These are phyloP conservation scores for Podabrus alpinus DNA, from an alignment of 2,888 invertebrate genomes.

Conservation along the genomic window DNA sequence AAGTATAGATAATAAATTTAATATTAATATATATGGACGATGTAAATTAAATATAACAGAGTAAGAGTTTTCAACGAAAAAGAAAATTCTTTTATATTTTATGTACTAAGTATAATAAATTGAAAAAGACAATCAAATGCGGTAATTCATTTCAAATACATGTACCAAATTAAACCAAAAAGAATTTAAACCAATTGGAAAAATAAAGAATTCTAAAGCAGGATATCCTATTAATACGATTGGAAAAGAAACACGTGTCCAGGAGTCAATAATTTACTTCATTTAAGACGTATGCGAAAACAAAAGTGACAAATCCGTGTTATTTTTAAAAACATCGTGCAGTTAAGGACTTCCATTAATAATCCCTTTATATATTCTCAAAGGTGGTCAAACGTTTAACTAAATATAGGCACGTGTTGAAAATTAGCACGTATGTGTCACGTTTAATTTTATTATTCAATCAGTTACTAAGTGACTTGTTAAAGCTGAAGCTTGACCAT, in stretches of 20 bases:
- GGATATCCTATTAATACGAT: background rate
- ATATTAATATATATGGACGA: too few relatives aligned
- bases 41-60: too few relatives aligned
- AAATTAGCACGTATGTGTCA: slow-evolving; percentile 49
- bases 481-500: slow-evolving; percentile 40
- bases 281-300: background rate
- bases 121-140: too few relatives aligned
- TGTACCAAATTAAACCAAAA: background rate
- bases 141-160: too few relatives aligned
- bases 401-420: slow-evolving; percentile 41
- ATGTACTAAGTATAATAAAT: too few relatives aligned
- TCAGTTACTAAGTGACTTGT: slow-evolving; percentile 40
- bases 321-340: background rate
- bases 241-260: background rate
- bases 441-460: slow-evolving; percentile 43
- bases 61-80: too few relatives aligned
- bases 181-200: background rate
- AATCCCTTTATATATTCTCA: background rate
- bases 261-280: background rate
- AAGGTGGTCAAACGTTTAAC: slow-evolving; percentile 22
- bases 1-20: too few relatives aligned
- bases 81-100: too few relatives aligned
- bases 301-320: background rate
- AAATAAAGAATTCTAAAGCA: background rate
- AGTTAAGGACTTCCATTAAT: background rate